phyloP scores from a whole-genome alignment of 2,888 invertebrate genomes.

The Gymnoscelis rufifasciata region DNA sequence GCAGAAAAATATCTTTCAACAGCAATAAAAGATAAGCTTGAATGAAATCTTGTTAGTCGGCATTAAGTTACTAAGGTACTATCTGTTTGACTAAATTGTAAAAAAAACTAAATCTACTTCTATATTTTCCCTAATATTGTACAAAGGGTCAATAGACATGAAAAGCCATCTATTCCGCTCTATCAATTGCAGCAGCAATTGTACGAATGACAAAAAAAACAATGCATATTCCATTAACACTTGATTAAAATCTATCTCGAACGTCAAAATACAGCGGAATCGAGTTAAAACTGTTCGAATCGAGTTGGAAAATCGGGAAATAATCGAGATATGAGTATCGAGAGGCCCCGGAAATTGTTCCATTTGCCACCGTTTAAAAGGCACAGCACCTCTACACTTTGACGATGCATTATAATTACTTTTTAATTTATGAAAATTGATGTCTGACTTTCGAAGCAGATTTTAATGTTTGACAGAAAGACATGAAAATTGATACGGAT shows the following conservation, averaged over 20 bases:
- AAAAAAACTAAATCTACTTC: too few species aligned
- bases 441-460: neutral
- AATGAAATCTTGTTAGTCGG: too few species aligned
- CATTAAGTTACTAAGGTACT: too few species aligned
- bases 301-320: conserved; percentile 58
- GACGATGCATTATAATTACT: conserved; percentile 13
- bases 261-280: conserved; percentile 37
- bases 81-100: too few species aligned
- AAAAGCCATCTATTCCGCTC: too few species aligned
- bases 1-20: too few species aligned
- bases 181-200: too few species aligned
- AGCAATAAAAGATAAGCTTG: too few species aligned
- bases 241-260: neutral
- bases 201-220: too few species aligned
- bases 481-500: too few species aligned
- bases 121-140: too few species aligned
- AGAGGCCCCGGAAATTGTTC: conserved; percentile 60
- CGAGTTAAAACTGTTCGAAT: conserved; percentile 34
- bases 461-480: neutral
- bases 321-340: conserved; percentile 59
- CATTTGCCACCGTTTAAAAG: conserved; percentile 59
- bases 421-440: conserved; percentile 16
- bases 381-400: conserved; percentile 30
- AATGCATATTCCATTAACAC: neutral
- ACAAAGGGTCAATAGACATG: too few species aligned